Conservation (phyloP, 1,140 invertebrate genomes). For the Drosophila prosaltans region DNA sequence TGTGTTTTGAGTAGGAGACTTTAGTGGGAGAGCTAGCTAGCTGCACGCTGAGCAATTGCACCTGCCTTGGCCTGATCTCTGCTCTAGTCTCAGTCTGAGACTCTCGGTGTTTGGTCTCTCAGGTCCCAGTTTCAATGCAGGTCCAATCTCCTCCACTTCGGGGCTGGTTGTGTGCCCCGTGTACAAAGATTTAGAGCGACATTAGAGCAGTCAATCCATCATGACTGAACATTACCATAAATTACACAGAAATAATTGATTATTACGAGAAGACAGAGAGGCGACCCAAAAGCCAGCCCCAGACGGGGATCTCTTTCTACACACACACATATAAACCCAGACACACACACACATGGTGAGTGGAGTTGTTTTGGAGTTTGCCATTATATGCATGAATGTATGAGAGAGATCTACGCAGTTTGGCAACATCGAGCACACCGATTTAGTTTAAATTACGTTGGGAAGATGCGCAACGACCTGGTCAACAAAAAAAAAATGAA, state of each 20-base stretch:
- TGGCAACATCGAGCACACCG: conserved; percentile 64
- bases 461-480: conserved; percentile 68
- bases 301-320: conserved; percentile 25
- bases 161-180: conserved; percentile 30
- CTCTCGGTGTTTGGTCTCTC: conserved; percentile 35
- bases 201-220: conserved; percentile 83
- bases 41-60: conserved; percentile 66
- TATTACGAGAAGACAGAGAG: conserved; percentile 79
- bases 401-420: conserved; percentile 55
- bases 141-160: conserved; percentile 15
- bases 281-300: conserved; percentile 56
- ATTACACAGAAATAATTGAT: conserved; percentile 84
- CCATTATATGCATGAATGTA: conserved; percentile 21
- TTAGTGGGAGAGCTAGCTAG: conserved; percentile 69
- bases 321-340: not conserved
- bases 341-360: not conserved
- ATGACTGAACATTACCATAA: conserved; percentile 83
- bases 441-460: conserved; percentile 83
- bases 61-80: conserved; percentile 59
- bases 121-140: conserved; percentile 28
- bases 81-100: conserved; percentile 15
- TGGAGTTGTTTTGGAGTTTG: conserved; percentile 1
- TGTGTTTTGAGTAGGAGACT: conserved; percentile 39
- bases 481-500: conserved; percentile 51
- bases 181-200: conserved; percentile 83